Base-by-base conservation (phyloP, 2,888 invertebrate genomes). In the Miltochrista miniata region DNA sequence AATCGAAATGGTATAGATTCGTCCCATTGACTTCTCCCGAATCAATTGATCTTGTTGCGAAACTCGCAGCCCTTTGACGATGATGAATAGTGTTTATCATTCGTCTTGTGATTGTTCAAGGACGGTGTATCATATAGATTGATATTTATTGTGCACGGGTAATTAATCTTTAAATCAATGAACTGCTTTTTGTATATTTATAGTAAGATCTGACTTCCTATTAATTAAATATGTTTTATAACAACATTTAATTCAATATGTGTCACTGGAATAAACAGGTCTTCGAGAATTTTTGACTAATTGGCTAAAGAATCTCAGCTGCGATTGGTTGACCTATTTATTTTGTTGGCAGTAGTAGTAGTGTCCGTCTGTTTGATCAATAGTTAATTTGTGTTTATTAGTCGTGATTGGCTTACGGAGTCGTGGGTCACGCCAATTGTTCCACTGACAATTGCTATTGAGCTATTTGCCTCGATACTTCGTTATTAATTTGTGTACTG, bases 321-420 rank as follows among this genome's bases (percentile, higher is more conserved):
- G 41, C 37, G 31, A 48, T n/a, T 15, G 36, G 38, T 48, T 68
- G 67, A 54, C 66, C 68, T 56, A 62, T 66, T 56, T 66, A 59
- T 59, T 50, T 33, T 50, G 43, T 51, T 55, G 43, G 33, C 42
- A 34, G 48, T 48, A 65, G 75, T 69, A 67, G 78, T 74, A 73
- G 70, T 79, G 83, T 73, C 72, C 74, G 70, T 68, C 62, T 61
- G 61, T 62, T 64, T 63, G 68, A 77, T 84, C 81, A 81, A 74
- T 68, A 68, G 78, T 75, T 87, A 85, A 87, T 90, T 85, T 84
- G 81, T 76, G 70, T 87, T 87, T 81, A 87, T 89, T 85, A 84
- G 76, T 80, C 59, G 85, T 85, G 89, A 90, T 90, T 90, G 89
- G 80, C 71, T 72, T 68, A 71, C 79, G 78, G 87, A 80, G 71